Evolutionary conservation across 2,113 vertebrate genomes (phyloP).

Genomic region (Chauna torquata): DNA sequence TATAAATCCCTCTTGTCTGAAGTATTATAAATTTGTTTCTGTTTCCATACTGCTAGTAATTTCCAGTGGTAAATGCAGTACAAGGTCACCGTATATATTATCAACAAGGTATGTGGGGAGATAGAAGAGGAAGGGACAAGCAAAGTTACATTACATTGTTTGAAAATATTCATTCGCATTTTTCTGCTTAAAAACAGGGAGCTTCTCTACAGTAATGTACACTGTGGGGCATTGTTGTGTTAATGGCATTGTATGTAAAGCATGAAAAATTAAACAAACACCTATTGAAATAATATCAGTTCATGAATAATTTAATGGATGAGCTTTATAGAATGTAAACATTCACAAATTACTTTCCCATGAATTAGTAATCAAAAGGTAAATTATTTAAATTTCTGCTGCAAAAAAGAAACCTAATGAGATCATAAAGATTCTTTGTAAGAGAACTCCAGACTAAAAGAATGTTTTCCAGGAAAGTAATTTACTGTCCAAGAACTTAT

Average conservation of each 20-base stretch:
- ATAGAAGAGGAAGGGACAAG: background rate
- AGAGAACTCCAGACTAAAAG: slow-evolving; percentile 4
- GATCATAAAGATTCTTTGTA: slow-evolving; percentile 35
- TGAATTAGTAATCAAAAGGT: slow-evolving; percentile 57
- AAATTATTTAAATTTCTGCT: slow-evolving; percentile 58
- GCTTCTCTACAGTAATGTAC: background rate
- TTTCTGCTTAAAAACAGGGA: background rate
- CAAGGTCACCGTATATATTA: background rate
- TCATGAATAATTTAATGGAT: slow-evolving; percentile 48
- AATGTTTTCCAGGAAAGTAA: slow-evolving; percentile 26
- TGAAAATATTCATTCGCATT: background rate
- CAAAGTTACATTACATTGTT: background rate
- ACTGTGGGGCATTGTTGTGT: background rate
- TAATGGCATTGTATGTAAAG: background rate
- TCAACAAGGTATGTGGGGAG: background rate
- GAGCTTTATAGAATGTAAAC: slow-evolving; percentile 43
- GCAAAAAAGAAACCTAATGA: slow-evolving; percentile 18
- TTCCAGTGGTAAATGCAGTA: background rate
- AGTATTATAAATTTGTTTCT: slow-evolving; percentile 4
- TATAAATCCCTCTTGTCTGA: slow-evolving; percentile 2
- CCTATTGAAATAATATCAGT: slow-evolving; percentile 3
- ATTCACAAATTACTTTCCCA: slow-evolving; percentile 39
- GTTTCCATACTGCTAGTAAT: background rate
- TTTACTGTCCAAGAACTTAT: slow-evolving; percentile 20
- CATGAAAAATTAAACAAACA: slow-evolving; percentile 38